Evolutionary conservation across 2,888 invertebrate species (phyloP).

Genomic region (Thalpophila matura): DNA sequence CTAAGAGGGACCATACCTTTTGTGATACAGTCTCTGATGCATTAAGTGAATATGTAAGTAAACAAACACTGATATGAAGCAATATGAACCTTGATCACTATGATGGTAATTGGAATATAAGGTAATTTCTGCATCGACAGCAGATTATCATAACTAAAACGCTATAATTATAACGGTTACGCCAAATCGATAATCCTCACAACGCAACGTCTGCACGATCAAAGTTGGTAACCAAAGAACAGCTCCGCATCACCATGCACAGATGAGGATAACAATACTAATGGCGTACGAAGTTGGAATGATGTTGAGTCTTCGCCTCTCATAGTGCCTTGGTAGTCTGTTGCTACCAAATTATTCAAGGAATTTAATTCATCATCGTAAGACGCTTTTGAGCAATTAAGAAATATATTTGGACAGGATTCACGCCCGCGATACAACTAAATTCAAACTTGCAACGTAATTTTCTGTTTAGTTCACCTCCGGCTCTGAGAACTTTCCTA

Average conservation of each 20-base stretch:
- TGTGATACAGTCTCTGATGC: background rate
- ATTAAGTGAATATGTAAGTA: conserved; percentile 12
- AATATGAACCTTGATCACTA: background rate
- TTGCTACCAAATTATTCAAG: conserved; percentile 15
- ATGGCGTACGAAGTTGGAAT: background rate
- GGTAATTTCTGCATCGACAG: background rate
- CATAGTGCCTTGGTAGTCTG: conserved; percentile 2
- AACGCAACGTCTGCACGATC: background rate
- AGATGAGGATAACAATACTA: background rate
- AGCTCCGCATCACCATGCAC: background rate
- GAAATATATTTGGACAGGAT: too few species aligned
- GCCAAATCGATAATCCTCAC: background rate
- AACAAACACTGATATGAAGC: background rate
- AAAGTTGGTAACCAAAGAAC: background rate
- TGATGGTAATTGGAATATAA: background rate
- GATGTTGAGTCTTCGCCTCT: background rate
- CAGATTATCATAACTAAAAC: background rate
- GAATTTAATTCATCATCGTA: conserved; percentile 6
- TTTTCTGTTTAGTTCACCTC: too few species aligned
- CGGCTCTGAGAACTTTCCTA: background rate
- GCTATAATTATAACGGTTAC: background rate
- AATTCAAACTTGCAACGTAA: too few species aligned
- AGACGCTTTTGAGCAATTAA: too few species aligned
- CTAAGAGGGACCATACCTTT: background rate
- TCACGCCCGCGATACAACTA: too few species aligned